A percentile compares a stretch with the other conserved stretches of the same genome.
These are phyloP conservation scores for Monochamus alternatus DNA, from an alignment of 2,888 invertebrate species.

Conservation along the genomic window DNA sequence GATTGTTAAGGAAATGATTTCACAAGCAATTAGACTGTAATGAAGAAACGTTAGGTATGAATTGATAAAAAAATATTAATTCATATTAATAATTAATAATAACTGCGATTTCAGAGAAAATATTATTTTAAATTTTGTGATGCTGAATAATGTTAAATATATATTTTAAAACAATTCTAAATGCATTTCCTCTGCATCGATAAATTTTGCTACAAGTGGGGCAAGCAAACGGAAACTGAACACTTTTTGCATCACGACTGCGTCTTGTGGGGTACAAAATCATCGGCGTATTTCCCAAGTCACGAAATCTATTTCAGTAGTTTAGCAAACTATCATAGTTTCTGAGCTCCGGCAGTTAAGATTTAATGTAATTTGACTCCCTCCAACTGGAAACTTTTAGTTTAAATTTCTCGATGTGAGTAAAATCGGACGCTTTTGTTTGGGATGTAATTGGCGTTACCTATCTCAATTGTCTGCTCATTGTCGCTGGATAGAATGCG, in stretches of 20 bases:
- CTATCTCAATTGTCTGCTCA: not conserved
- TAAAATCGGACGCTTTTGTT: slow-evolving; percentile 22
- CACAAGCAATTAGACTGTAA: too few relatives aligned
- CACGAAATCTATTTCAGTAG: slow-evolving; percentile 46
- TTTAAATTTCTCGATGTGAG: slow-evolving; percentile 19
- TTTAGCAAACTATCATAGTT: slow-evolving; percentile 40
- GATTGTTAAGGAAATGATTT: too few relatives aligned
- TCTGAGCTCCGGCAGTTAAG: slow-evolving; percentile 23
- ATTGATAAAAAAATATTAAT: too few relatives aligned
- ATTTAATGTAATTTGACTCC: slow-evolving; percentile 30
- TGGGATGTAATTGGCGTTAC: slow-evolving; percentile 11
- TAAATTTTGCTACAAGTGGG: not conserved
- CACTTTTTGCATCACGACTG: slow-evolving; percentile 7
- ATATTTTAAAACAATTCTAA: too few relatives aligned
- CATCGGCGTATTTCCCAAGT: slow-evolving; percentile 43
- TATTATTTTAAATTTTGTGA: too few relatives aligned
- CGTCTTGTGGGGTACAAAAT: slow-evolving; percentile 31
- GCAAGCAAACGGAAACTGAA: slow-evolving; percentile 9
- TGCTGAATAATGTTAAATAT: too few relatives aligned
- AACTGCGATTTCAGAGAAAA: too few relatives aligned
- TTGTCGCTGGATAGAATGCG: not conserved
- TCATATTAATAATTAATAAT: too few relatives aligned
- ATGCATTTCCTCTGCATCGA: too few relatives aligned
- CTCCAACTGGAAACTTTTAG: slow-evolving; percentile 8
- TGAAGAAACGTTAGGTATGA: too few relatives aligned